Base-by-base conservation (phyloP, 2,888 invertebrate genomes). In the Tricholauxania praeusta region DNA sequence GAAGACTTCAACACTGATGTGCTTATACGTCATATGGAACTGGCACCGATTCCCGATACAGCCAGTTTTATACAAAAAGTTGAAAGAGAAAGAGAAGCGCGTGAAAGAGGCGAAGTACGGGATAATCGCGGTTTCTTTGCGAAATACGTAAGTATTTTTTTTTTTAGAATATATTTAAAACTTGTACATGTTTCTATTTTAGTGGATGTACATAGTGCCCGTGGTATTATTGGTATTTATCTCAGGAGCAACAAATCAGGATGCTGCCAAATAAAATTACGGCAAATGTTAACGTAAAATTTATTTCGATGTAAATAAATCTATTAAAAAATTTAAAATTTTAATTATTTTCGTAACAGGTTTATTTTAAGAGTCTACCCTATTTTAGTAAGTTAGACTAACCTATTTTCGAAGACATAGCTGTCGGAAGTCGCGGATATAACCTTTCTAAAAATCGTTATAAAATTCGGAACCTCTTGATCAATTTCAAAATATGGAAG, bases 151-250 rank as follows among this genome's bases (percentile, higher is more conserved):
- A 93, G 96, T 89, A 15, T 3, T 22, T 6, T 12, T 57, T 8
- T 17, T 12, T 49, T 64, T 19, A 15, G 15, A 17, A 17, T 65
- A 14, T 15, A 17, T 48, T 15, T 22, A 19, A 55, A 15, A 66
- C 64, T 10, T 52, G 8, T 72, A 17, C 2, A 15, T 12, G 15
- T 53, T 57, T 51, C 19, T 77, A 80, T 87, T 94, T 92, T 90
- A 98, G 97, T 99, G 98, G 98, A 98, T 99, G 96, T 99, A 98
- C 88, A 97, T 99, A 80, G 94, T 99, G 60, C 98, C 98, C 7
- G 92, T 97, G 48, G 93, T 96, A 65, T 92, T 99, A 78, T 93
- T 99, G 82, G 92, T 98, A 80, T 91, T 98, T 84, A 90, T 98
- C 78, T 95, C 97, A 68, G 95, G 96, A 76, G 95, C 95, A 49